phyloP scores from a whole-genome alignment of 2,113 vertebrate species.

The Xenus cinereus region DNA sequence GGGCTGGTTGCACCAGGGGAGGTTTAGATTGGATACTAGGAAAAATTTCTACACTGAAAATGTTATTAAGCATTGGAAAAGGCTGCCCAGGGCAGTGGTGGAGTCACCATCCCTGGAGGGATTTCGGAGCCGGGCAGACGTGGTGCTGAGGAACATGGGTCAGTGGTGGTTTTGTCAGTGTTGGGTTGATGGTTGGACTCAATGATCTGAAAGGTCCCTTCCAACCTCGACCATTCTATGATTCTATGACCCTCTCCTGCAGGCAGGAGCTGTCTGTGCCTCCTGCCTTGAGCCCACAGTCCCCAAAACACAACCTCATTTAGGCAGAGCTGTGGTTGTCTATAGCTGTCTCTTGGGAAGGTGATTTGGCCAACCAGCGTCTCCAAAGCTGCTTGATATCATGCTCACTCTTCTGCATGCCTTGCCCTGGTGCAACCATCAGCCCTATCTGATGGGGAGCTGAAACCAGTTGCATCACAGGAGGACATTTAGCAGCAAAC shows the following conservation, averaged over 20 bases:
- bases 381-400: not conserved
- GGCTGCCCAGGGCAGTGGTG: not conserved
- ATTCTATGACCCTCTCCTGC: not conserved
- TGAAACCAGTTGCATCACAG: not conserved
- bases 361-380: not conserved
- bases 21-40: not conserved
- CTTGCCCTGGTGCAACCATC: not conserved
- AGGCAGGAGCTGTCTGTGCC: not conserved
- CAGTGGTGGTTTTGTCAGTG: not conserved
- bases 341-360: not conserved
- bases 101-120: not conserved
- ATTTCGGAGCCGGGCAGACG: not conserved
- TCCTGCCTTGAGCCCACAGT: not conserved
- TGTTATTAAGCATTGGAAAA: not conserved
- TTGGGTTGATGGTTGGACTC: not conserved
- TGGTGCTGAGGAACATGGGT: not conserved
- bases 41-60: not conserved
- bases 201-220: not conserved
- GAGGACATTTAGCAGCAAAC: not conserved
- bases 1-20: not conserved
- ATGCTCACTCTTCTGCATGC: accelerated
- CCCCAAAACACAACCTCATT: not conserved
- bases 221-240: not conserved
- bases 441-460: not conserved
- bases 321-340: not conserved